Percentiles rank a stretch among this genome's conserved stretches.
Conservation (phyloP, 2,888 invertebrate genomes). For the Drosophila melanosoma region DNA sequence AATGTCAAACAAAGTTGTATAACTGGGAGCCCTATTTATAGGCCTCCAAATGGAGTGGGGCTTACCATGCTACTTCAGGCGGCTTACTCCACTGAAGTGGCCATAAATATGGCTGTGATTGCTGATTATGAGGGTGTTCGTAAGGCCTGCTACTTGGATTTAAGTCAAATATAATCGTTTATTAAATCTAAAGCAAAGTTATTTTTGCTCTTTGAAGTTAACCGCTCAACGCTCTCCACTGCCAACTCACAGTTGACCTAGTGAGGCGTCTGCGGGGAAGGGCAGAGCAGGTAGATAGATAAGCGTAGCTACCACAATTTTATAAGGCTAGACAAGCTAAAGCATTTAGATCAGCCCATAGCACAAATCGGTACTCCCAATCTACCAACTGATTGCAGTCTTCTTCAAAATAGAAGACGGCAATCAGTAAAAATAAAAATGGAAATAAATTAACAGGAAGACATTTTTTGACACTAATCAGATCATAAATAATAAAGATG, state of each 20-base stretch:
- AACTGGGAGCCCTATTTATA: constrained; percentile 54
- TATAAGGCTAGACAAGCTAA: constrained; percentile 6
- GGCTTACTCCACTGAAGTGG: constrained; percentile 59
- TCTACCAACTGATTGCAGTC: no score
- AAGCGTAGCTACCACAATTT: neutral
- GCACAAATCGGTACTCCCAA: neutral
- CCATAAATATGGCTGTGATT: constrained; percentile 68
- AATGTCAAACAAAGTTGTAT: constrained; percentile 69
- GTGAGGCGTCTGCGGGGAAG: constrained; percentile 47
- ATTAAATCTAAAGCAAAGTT: constrained; percentile 78
- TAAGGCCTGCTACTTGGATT: constrained; percentile 59
- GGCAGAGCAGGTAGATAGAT: constrained; percentile 24
- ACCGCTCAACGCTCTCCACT: constrained; percentile 37
- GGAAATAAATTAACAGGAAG: neutral
- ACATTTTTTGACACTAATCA: neutral
- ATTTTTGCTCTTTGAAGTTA: constrained; percentile 66
- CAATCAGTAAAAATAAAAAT: neutral
- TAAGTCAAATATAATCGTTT: constrained; percentile 76
- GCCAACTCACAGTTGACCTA: constrained; percentile 43
- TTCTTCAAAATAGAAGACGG: no score
- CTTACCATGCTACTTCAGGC: constrained; percentile 44
- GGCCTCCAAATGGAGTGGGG: constrained; percentile 10
- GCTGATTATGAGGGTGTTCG: constrained; percentile 46
- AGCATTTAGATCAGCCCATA: neutral
- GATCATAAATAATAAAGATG: neutral